Evolutionary conservation across 2,113 vertebrate genomes (phyloP).

Genomic region (Orcinus orca): DNA sequence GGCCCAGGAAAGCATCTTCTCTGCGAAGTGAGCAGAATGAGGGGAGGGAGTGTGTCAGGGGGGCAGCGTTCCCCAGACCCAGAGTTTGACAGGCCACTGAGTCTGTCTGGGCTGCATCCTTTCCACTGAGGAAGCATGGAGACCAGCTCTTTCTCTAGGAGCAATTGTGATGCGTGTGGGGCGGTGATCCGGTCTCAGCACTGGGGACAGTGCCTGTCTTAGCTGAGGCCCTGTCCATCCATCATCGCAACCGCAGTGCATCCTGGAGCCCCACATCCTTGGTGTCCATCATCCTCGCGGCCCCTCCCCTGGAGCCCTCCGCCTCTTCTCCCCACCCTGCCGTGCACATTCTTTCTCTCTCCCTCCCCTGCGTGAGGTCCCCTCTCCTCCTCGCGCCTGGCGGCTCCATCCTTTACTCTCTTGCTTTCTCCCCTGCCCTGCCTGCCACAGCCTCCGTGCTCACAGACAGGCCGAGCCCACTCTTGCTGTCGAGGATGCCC

Average conservation of each 20-base stretch:
- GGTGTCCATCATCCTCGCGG: accelerated
- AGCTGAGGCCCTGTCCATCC: accelerated
- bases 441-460: accelerated
- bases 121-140: accelerated
- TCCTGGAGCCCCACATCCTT: background rate
- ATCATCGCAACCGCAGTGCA: accelerated
- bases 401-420: background rate
- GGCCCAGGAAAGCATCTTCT: accelerated
- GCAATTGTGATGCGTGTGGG: accelerated
- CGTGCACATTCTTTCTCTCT: accelerated
- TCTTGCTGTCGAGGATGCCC: background rate
- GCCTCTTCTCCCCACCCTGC: background rate
- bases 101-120: background rate
- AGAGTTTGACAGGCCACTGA: accelerated
- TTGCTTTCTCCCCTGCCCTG: accelerated
- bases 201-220: accelerated
- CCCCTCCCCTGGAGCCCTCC: accelerated
- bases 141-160: background rate
- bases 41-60: accelerated
- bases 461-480: background rate
- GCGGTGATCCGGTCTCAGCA: background rate
- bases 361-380: accelerated
- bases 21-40: accelerated
- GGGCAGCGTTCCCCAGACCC: background rate
- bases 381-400: no score